phyloP scores from a whole-genome alignment of 23 tunicate species.

The Styela plicata region DNA sequence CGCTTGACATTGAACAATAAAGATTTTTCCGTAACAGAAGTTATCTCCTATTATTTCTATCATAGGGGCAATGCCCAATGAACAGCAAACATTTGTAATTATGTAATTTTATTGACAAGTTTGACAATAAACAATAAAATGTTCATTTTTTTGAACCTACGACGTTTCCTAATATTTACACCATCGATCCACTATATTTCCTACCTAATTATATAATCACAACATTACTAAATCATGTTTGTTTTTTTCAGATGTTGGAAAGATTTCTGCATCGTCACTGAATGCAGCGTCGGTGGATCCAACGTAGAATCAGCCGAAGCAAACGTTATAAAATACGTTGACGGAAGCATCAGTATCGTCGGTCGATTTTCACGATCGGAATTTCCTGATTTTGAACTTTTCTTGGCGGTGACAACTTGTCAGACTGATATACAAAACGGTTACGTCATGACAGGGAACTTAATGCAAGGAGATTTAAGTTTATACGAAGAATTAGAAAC shows the following conservation, averaged over 20 bases:
- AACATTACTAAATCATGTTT: no score
- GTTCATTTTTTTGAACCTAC: no score
- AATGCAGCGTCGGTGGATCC: constrained; percentile 50
- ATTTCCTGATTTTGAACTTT: constrained; percentile 56
- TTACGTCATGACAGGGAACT: constrained; percentile 61
- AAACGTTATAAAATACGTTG: constrained; percentile 42
- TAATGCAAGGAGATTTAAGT: constrained; percentile 50
- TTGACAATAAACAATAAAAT: no score
- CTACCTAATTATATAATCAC: no score
- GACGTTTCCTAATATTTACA: no score
- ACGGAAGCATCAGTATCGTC: constrained; percentile 53
- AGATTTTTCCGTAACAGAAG: no score
- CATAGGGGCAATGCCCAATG: no score
- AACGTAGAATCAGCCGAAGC: constrained; percentile 35
- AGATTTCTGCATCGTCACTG: constrained; percentile 51
- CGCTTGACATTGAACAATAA: no score
- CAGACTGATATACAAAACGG: constrained; percentile 44
- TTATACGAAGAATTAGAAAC: constrained; percentile 35
- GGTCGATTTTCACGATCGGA: constrained; percentile 56
- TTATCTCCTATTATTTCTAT: no score
- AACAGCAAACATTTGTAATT: no score
- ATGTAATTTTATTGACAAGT: no score
- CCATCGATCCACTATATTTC: no score
- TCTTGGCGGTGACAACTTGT: constrained; percentile 37
- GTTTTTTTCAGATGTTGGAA: constrained; percentile 54